These are phyloP conservation scores for Drosophila glabriapex DNA, from an alignment of 2,888 invertebrate genomes.

Conservation along the genomic window DNA sequence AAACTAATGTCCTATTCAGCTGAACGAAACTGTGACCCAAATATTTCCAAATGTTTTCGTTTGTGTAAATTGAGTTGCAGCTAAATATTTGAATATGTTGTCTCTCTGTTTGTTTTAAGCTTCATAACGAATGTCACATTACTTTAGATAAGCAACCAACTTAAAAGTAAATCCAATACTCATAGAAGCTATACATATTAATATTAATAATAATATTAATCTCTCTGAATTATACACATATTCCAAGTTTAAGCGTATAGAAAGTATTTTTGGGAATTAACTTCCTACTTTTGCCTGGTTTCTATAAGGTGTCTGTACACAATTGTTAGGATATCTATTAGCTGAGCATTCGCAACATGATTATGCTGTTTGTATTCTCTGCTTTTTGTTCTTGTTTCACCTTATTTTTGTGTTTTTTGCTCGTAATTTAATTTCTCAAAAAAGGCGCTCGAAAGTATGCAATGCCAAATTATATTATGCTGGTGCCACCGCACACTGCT, in stretches of 20 bases:
- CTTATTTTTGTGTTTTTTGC: slow-evolving; percentile 3
- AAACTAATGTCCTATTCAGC: background rate
- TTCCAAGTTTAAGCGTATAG: background rate
- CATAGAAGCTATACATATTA: background rate
- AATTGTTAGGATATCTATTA: slow-evolving; percentile 19
- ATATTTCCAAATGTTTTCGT: background rate
- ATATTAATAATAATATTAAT: no score
- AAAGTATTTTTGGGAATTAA: background rate
- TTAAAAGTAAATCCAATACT: background rate
- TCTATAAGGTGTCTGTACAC: background rate
- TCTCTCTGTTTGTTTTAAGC: background rate
- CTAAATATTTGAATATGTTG: background rate
- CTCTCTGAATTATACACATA: background rate
- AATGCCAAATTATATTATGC: slow-evolving; percentile 74
- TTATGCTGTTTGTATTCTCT: background rate
- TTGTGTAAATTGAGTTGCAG: background rate
- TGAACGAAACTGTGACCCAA: background rate
- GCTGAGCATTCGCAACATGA: background rate
- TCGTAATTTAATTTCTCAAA: slow-evolving; percentile 66
- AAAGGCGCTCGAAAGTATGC: slow-evolving; percentile 68
- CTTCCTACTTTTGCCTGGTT: background rate
- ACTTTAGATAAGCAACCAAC: background rate
- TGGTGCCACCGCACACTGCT: slow-evolving; percentile 10
- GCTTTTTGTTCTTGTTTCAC: slow-evolving; percentile 4
- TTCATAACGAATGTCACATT: background rate